These are phyloP conservation scores for Dipus sagitta DNA, from an alignment of 2,797 vertebrate species.

Conservation along the genomic window DNA sequence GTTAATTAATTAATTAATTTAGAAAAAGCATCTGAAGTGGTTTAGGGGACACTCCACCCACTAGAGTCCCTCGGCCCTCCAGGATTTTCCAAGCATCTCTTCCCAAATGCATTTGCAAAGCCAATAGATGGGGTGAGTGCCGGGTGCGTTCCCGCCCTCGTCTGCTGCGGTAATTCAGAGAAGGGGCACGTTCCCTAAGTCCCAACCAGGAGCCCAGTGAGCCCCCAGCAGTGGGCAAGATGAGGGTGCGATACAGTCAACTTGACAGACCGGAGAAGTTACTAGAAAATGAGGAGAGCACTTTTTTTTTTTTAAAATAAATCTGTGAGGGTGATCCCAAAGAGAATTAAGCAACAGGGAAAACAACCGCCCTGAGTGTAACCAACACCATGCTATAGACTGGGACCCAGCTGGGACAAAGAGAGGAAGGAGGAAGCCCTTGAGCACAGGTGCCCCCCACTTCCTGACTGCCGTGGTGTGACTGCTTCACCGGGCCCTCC, in stretches of 20 bases:
- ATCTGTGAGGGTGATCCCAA: neutral
- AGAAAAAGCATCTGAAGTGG: neutral
- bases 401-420: neutral
- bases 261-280: neutral
- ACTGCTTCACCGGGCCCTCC: neutral
- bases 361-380: neutral
- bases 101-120: neutral
- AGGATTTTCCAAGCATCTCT: neutral
- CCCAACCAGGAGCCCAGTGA: neutral
- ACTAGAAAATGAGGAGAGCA: neutral
- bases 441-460: neutral
- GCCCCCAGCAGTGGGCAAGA: neutral
- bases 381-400: neutral
- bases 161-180: conserved; percentile 15
- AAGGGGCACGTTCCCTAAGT: neutral
- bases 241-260: neutral
- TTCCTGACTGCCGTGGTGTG: neutral
- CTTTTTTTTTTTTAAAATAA: neutral
- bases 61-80: neutral
- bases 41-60: neutral
- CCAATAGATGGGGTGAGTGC: neutral
- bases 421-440: neutral
- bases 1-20: too few species aligned
- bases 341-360: neutral
- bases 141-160: neutral